Evolutionary conservation across 2,888 invertebrate genomes (phyloP).

Genomic region (Nymphalis polychloros): DNA sequence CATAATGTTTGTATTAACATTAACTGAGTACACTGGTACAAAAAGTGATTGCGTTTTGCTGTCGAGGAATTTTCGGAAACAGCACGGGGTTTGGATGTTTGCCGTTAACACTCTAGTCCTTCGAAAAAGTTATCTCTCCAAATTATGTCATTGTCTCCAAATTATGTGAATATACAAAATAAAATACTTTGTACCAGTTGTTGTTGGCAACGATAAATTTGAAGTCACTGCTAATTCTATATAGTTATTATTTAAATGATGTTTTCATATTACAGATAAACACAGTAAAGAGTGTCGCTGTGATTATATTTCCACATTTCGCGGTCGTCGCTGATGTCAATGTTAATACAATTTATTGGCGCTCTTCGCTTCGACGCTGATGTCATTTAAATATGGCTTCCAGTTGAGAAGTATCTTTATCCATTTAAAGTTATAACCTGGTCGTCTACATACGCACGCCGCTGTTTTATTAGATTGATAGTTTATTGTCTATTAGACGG

Average conservation of each 20-base stretch:
- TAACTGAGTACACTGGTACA: too few species aligned
- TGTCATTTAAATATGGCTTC: slow-evolving; percentile 32
- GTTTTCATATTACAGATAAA: neutral
- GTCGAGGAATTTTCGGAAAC: too few species aligned
- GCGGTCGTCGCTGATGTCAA: neutral
- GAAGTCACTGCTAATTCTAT: too few species aligned
- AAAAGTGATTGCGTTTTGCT: too few species aligned
- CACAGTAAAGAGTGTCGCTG: neutral
- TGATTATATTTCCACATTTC: neutral
- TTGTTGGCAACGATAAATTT: too few species aligned
- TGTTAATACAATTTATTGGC: slow-evolving; percentile 27
- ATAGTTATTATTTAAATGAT: neutral
- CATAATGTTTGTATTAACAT: too few species aligned
- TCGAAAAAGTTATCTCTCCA: too few species aligned
- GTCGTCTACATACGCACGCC: neutral
- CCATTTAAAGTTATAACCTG: slow-evolving; percentile 20
- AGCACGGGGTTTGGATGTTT: too few species aligned
- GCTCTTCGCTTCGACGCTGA: slow-evolving; percentile 11
- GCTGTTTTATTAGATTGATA: neutral
- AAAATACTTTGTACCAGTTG: too few species aligned
- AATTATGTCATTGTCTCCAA: too few species aligned
- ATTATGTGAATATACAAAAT: too few species aligned
- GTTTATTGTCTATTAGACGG: neutral
- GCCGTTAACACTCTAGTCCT: too few species aligned
- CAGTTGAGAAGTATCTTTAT: slow-evolving; percentile 24